phyloP scores from a whole-genome alignment of 2,888 invertebrate genomes.

The Epicampocera succincta region DNA sequence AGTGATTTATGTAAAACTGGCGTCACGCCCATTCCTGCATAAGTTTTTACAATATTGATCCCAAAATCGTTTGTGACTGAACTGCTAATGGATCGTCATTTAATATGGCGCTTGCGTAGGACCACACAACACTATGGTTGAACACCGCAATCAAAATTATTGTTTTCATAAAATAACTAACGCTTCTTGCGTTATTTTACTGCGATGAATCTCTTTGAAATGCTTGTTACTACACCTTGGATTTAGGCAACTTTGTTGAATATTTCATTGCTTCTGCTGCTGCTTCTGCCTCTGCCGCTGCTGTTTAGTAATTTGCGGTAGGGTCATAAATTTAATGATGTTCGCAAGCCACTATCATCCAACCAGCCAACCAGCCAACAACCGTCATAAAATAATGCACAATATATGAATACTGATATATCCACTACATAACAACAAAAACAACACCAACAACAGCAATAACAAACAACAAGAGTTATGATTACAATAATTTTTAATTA shows the following conservation, averaged over 20 bases:
- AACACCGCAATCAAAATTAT: constrained; percentile 2
- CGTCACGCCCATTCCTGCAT: no score
- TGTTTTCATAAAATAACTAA: constrained; percentile 7
- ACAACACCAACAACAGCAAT: neutral
- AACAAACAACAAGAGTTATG: no score
- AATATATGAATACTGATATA: neutral
- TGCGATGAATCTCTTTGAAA: neutral
- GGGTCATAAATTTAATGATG: constrained; percentile 49
- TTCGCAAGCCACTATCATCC: constrained; percentile 1
- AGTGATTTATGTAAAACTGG: no score
- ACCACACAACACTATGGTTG: neutral
- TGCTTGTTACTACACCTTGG: constrained; percentile 42
- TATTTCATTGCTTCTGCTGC: neutral
- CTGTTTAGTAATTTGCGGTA: constrained; percentile 28
- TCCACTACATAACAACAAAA: neutral
- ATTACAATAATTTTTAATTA: constrained; percentile 64
- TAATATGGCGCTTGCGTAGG: neutral
- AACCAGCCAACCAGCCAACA: neutral
- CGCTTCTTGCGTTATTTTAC: constrained; percentile 20
- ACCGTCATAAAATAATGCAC: constrained; percentile 2
- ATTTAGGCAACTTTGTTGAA: constrained; percentile 18
- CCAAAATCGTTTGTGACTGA: no score
- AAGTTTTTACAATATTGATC: no score
- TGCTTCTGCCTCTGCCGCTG: neutral
- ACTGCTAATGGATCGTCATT: neutral